Evolutionary conservation across 2,797 vertebrate genomes (phyloP).

Genomic region (Scarus forsteni): DNA sequence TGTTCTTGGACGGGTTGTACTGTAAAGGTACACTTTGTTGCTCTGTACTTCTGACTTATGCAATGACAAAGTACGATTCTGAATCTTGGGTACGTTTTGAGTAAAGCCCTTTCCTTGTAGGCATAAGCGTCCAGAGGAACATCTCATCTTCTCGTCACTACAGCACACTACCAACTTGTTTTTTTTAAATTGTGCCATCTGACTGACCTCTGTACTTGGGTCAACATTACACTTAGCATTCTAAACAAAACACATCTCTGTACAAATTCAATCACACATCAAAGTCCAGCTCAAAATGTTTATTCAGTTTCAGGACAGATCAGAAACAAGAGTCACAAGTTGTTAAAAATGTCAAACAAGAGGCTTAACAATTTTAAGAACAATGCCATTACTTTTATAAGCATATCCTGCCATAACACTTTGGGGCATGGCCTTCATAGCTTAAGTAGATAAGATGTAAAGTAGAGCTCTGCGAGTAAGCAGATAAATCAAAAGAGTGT

Average conservation of each 20-base stretch:
- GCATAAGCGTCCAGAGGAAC: no score
- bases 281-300: conserved; percentile 69
- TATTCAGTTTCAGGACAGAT: conserved; percentile 59
- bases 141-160: no score
- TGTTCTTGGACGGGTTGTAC: no score
- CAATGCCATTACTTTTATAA: not conserved
- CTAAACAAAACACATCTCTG: not conserved
- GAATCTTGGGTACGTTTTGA: no score
- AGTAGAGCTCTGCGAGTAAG: not conserved
- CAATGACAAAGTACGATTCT: no score
- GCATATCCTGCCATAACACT: conserved; percentile 6
- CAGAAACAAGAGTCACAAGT: conserved; percentile 11
- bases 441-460: conserved; percentile 5
- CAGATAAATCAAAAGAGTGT: not conserved
- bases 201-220: not conserved
- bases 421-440: not conserved
- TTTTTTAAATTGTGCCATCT: no score
- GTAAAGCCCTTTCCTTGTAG: no score
- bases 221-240: not conserved
- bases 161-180: no score
- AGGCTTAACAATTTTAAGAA: not conserved
- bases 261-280: not conserved
- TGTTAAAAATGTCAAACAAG: conserved; percentile 1
- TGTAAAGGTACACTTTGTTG: no score
- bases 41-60: no score